Base-by-base conservation (phyloP, 2,888 invertebrate genomes). In the Apamea anceps region DNA sequence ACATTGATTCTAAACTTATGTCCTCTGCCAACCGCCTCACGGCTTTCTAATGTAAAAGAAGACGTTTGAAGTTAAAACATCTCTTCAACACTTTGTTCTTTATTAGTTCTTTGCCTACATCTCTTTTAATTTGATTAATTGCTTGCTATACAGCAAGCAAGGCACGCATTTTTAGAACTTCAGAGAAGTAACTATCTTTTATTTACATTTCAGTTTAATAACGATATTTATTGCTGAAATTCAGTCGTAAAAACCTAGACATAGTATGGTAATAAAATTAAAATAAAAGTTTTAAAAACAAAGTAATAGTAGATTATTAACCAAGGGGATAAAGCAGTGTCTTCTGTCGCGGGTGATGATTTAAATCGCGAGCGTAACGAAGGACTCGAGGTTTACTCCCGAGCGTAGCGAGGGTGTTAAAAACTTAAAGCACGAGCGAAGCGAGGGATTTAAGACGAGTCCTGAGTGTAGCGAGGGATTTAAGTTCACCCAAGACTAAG, bases 41-140 rank as follows among this genome's bases (percentile, higher is more conserved):
- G 75, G 77, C 42, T 81, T 81, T 89, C 82, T 82, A 84, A 84
- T 60, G 45, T 70, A 60, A 75, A 82, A 81, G 65, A 83, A 85
- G 57, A 77, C 82, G 83, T 89, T 89, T 88, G 85, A 89, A 86
- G 75, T 88, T 82, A 80, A 79, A 80, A 85, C 74, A 80, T 62
- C 18, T 72, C 71, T 79, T 80, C 76, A 80, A 73, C 82, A 81
- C 75, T 84, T 82, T 83, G 77, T 79, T 81, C 81, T 87, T 89
- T 88, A 89, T 86, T 82, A 82, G 87, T 76, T 88, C 79, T 66
- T 85, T 88, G 77, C 74, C 76, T 82, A 67, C 79, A 80, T 82
- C 79, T 80, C 73, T 79, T 84, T 77, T 79, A 80, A 75, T 79
- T 79, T 51, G n/a, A 73, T 72, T 81, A 65, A 78, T 84, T 81